phyloP scores from a whole-genome alignment of 2,888 invertebrate species.

The Melanostoma mellinum region DNA sequence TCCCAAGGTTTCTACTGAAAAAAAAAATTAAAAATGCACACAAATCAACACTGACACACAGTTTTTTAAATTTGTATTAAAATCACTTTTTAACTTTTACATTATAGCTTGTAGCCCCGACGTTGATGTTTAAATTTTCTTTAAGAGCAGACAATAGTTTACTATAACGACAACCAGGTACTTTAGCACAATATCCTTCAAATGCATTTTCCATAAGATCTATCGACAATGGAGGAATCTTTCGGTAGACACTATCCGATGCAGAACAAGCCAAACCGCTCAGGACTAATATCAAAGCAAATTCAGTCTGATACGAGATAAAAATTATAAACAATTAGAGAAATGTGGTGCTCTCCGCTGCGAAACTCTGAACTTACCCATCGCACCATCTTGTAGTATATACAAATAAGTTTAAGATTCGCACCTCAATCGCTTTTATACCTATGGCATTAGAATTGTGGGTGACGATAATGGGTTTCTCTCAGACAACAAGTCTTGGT shows the following conservation, averaged over 20 bases:
- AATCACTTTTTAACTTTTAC: slow-evolving; percentile 68
- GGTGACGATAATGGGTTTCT: slow-evolving; percentile 67
- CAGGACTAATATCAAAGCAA: slow-evolving; percentile 61
- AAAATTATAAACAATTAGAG: slow-evolving; percentile 6
- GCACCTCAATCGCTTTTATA: slow-evolving; percentile 53
- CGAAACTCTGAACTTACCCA: slow-evolving; percentile 58
- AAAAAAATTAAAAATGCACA: slow-evolving; percentile 31
- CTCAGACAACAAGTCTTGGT: slow-evolving; percentile 48
- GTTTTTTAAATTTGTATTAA: background rate
- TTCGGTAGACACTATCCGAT: slow-evolving; percentile 45
- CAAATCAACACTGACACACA: slow-evolving; percentile 26
- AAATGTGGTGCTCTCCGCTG: background rate
- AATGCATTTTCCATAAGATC: slow-evolving; percentile 27
- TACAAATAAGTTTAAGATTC: slow-evolving; percentile 41
- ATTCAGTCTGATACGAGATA: slow-evolving; percentile 37
- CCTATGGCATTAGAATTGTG: background rate
- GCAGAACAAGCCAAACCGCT: slow-evolving; percentile 37
- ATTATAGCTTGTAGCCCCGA: slow-evolving; percentile 30
- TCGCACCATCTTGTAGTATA: slow-evolving; percentile 71
- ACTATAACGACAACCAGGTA: slow-evolving; percentile 42
- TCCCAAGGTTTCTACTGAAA: slow-evolving; percentile 39
- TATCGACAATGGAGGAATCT: slow-evolving; percentile 21
- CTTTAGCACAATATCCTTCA: slow-evolving; percentile 4
- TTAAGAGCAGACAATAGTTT: slow-evolving; percentile 37
- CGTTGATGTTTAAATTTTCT: slow-evolving; percentile 42